Evolutionary conservation across 2,113 vertebrate species (phyloP).

Genomic region (Caracal caracal): DNA sequence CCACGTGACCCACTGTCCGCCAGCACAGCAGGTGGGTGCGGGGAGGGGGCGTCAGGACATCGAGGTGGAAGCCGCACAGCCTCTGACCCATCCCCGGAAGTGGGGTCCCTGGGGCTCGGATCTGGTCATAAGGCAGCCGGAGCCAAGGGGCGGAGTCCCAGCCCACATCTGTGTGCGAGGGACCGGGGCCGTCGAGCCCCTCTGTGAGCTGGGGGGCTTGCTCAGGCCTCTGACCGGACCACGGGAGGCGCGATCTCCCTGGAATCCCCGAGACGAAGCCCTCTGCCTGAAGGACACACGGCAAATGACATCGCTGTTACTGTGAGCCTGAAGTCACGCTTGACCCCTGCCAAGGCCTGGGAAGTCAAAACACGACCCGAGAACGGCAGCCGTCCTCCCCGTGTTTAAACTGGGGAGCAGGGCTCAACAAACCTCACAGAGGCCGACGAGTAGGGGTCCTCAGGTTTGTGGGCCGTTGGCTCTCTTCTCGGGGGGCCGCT

Average conservation of each 20-base stretch:
- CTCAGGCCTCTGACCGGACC: not conserved
- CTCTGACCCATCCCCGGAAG: not conserved
- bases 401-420: not conserved
- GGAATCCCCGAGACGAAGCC: not conserved
- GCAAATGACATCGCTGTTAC: not conserved
- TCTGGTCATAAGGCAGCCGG: not conserved
- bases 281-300: not conserved
- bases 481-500: not conserved
- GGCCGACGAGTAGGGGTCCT: not conserved
- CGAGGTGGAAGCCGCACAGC: rapidly evolving
- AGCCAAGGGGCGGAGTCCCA: rapidly evolving
- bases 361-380: not conserved
- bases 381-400: not conserved
- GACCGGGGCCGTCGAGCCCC: not conserved
- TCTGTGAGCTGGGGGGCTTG: not conserved
- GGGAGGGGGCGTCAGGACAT: rapidly evolving
- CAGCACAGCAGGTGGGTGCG: rapidly evolving
- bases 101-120: not conserved
- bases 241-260: not conserved
- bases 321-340: not conserved
- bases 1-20: not conserved
- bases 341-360: not conserved
- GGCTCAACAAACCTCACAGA: not conserved
- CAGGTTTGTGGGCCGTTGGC: rapidly evolving
- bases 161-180: not conserved